phyloP scores from a whole-genome alignment of 2,888 invertebrate species.

The Celastrina argiolus region DNA sequence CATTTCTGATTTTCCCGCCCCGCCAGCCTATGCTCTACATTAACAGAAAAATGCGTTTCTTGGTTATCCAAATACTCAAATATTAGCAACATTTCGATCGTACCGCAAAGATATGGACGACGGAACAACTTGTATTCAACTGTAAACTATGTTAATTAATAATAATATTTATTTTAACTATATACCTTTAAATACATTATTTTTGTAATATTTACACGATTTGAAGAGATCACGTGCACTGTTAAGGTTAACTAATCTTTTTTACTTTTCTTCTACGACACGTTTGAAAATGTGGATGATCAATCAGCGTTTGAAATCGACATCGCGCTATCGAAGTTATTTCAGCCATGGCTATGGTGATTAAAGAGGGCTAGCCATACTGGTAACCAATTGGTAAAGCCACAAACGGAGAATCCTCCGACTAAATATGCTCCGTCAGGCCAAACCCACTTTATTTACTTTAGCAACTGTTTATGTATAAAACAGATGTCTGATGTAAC shows the following conservation, averaged over 20 bases:
- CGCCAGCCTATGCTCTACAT: not conserved
- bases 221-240: constrained; percentile 10
- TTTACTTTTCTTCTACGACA: not conserved
- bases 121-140: not conserved
- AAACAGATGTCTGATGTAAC: not conserved
- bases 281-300: not conserved
- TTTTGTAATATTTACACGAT: constrained; percentile 21
- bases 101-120: constrained; percentile 16
- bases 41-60: not conserved
- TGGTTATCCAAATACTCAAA: not conserved
- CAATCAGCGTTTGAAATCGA: not conserved
- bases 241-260: not conserved
- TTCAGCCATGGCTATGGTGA: not conserved
- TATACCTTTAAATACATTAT: constrained; percentile 13
- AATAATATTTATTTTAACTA: constrained; percentile 3
- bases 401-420: not conserved
- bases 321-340: not conserved
- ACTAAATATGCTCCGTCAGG: not conserved
- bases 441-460: not conserved
- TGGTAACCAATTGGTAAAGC: not conserved
- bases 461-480: not conserved
- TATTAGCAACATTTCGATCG: constrained; percentile 7
- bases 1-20: not conserved
- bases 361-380: not conserved
- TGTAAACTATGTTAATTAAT: constrained; percentile 14